Evolutionary conservation across 1,140 invertebrate genomes (phyloP), one percentile per base, ranked within the genome.

Genomic region (Nebria ingens): DNA sequence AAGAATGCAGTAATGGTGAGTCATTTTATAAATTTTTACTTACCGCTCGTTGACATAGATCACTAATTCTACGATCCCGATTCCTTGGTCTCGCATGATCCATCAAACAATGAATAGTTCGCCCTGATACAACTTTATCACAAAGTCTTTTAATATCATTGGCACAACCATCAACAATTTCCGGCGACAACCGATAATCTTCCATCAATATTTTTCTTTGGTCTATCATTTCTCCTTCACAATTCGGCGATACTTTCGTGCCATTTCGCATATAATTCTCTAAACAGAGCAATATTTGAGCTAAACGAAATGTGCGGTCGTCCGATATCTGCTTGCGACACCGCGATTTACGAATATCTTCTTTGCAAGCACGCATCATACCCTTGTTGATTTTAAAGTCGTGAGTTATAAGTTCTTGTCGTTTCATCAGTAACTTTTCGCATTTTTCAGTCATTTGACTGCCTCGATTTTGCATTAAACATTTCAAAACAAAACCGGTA

Each of bases 101-200:
- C 92, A 99, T 94, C 42, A 99, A 73, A 70, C 96, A 99, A 71
- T 98, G 95, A 59, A 99, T 86, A 0, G 93, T 97, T 65, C 85
- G 85, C 0, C 93, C 93, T 21, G 85, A 87, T 54, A 82, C 69
- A 2, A 57, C 9, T 13, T 79, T 78, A 59, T 76, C 79, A 67
- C 88, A 91, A 65, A 85, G 84, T 19, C 69, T 79, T 21, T 76
- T 74, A 56, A 97, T 93, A 68, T 97, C 95, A 61, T 84, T 79
- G 1, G 87, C 83, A 74, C 96, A 99, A 25, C 82, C 81, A 60
- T 84, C 81, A 45, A 98, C 89, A 53, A 98, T 80, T 72, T 97
- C 93, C 2, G 94, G 94, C 13, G 87, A 92, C 2, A 97, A 72
- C 61, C 89, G 81, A 68, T 89, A 98, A 73, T 98, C 93, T 65